Percentiles rank a stretch among this genome's conserved stretches.
phyloP scores from a whole-genome alignment of 2,888 invertebrate genomes.

The Lagria hirta region DNA sequence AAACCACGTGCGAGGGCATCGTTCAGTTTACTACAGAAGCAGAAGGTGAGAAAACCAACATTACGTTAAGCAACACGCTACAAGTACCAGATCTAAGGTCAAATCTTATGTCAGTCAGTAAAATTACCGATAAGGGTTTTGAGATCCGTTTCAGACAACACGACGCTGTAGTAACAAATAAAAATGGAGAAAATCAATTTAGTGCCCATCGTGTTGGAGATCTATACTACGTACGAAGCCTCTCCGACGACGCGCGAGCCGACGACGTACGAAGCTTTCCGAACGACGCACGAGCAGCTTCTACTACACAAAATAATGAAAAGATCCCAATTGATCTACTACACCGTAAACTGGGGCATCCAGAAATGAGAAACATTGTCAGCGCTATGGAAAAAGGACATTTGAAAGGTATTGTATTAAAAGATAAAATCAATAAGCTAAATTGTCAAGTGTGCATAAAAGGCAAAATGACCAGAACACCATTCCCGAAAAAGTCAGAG shows the following conservation, averaged over 20 bases:
- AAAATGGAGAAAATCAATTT: not conserved
- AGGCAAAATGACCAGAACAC: constrained; percentile 24
- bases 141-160: constrained; percentile 17
- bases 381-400: not conserved
- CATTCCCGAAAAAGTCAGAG: constrained; percentile 21
- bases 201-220: no score
- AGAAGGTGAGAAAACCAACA: not conserved
- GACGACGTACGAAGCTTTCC: no score
- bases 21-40: not conserved
- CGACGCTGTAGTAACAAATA: constrained; percentile 10
- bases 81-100: constrained; percentile 19
- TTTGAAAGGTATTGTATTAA: not conserved
- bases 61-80: no score
- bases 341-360: constrained; percentile 27
- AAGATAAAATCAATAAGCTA: not conserved
- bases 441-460: constrained; percentile 18
- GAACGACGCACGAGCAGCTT: not conserved
- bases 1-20: not conserved
- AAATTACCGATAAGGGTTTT: constrained; percentile 24
- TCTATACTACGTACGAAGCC: constrained; percentile 8
- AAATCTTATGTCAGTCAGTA: constrained; percentile 27
- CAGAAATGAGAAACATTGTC: constrained; percentile 10
- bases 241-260: no score
- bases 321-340: constrained; percentile 8
- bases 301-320: no score